Conservation (phyloP, 1,140 invertebrate species). For the Lycorma delicatula region DNA sequence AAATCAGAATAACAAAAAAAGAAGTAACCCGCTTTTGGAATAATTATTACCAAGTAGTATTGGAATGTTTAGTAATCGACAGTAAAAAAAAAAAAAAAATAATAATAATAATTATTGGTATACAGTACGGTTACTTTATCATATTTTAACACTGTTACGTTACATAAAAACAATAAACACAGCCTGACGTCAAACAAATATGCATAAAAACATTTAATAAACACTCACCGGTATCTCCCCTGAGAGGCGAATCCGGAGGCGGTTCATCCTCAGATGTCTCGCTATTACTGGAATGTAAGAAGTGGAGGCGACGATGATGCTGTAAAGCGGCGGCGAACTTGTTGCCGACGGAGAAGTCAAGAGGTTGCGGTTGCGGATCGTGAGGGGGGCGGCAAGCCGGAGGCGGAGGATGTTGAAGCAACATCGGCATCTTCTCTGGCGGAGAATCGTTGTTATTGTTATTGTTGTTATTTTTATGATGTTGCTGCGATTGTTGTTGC, state of each 20-base stretch:
- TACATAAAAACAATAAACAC: no score
- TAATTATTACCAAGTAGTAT: no score
- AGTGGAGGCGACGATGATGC: slow-evolving; percentile 11
- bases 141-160: no score
- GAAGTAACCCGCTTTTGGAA: no score
- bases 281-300: slow-evolving; percentile 24
- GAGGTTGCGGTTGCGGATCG: slow-evolving; percentile 24
- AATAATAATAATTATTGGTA: no score
- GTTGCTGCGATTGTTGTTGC: slow-evolving; percentile 20
- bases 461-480: slow-evolving; percentile 17
- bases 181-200: no score
- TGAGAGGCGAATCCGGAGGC: slow-evolving; percentile 17
- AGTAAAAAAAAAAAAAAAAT: no score
- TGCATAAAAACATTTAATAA: no score
- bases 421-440: slow-evolving; percentile 22
- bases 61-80: no score
- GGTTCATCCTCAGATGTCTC: slow-evolving; percentile 24
- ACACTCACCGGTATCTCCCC: slow-evolving; percentile 17
- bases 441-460: slow-evolving; percentile 27
- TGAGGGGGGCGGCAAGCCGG: neutral
- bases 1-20: no score
- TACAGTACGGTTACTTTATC: no score
- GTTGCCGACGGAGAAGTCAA: slow-evolving; percentile 27
- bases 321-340: slow-evolving; percentile 15
- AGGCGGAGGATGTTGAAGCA: slow-evolving; percentile 18